These are phyloP conservation scores for Alethe diademata DNA, from an alignment of 2,113 vertebrate genomes.

Conservation along the genomic window DNA sequence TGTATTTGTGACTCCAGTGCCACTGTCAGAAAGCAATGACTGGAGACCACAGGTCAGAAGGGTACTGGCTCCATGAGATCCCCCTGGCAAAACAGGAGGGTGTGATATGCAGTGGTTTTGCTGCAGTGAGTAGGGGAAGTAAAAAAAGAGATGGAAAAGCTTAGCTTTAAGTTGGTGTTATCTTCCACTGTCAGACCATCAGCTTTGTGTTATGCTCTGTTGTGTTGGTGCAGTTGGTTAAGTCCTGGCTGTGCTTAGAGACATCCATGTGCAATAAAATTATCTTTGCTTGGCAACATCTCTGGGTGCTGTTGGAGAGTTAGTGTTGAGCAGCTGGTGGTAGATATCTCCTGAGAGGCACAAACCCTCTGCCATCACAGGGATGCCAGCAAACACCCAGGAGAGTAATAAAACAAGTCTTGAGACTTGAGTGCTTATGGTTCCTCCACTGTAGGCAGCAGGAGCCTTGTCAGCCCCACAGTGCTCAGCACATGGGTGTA, in stretches of 20 bases:
- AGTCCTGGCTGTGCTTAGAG: neutral
- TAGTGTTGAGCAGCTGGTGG: rapidly evolving
- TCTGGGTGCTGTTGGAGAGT: neutral
- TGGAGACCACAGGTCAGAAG: neutral
- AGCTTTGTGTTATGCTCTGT: neutral
- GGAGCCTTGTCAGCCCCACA: rapidly evolving
- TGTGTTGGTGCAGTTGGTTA: neutral
- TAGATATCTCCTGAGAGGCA: neutral
- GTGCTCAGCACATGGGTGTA: neutral
- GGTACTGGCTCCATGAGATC: neutral
- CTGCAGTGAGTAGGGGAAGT: neutral
- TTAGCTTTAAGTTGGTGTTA: neutral
- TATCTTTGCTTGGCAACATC: constrained; percentile 12
- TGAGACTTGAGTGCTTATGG: rapidly evolving
- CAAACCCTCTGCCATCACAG: neutral
- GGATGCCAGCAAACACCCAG: neutral
- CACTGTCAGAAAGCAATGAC: neutral
- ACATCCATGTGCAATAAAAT: neutral
- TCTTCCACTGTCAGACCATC: neutral
- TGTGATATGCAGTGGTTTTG: neutral
- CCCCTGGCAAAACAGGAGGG: neutral
- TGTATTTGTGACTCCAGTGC: neutral
- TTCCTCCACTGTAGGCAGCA: neutral
- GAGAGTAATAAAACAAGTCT: neutral
- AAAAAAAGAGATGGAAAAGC: neutral